Evolutionary conservation across 2,888 invertebrate species (phyloP).

Genomic region (Aphidius colemani): DNA sequence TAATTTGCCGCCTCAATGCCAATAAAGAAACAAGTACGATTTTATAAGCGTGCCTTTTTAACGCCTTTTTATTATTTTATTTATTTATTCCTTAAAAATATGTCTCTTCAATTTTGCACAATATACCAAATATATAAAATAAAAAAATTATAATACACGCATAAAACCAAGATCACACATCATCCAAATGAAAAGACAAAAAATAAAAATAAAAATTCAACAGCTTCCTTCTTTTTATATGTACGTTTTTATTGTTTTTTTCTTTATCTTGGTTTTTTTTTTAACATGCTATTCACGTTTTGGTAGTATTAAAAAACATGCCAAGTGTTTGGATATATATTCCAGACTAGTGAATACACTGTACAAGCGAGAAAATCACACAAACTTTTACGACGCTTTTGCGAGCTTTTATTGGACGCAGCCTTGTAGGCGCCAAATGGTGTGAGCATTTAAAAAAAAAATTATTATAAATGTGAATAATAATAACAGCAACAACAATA

Average conservation of each 20-base stretch:
- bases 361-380: constrained; percentile 41
- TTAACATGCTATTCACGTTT: constrained; percentile 17
- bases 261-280: constrained; percentile 29
- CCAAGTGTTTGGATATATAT: constrained; percentile 5
- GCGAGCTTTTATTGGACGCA: constrained; percentile 48
- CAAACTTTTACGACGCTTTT: constrained; percentile 48
- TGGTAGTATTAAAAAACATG: constrained; percentile 8
- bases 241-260: constrained; percentile 26
- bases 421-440: constrained; percentile 45
- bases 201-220: constrained; percentile 2
- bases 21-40: constrained; percentile 53
- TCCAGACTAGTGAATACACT: neutral
- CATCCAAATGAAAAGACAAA: constrained; percentile 3
- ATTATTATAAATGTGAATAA: no score
- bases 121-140: neutral
- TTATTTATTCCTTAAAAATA: neutral
- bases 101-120: neutral
- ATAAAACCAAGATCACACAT: constrained; percentile 17
- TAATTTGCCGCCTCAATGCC: constrained; percentile 53
- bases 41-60: constrained; percentile 56
- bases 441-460: constrained; percentile 16
- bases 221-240: constrained; percentile 15
- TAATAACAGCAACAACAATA: no score
- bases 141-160: no score
- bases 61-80: constrained; percentile 41